phyloP scores from a whole-genome alignment of 2,888 invertebrate genomes.

The Nebria salina region DNA sequence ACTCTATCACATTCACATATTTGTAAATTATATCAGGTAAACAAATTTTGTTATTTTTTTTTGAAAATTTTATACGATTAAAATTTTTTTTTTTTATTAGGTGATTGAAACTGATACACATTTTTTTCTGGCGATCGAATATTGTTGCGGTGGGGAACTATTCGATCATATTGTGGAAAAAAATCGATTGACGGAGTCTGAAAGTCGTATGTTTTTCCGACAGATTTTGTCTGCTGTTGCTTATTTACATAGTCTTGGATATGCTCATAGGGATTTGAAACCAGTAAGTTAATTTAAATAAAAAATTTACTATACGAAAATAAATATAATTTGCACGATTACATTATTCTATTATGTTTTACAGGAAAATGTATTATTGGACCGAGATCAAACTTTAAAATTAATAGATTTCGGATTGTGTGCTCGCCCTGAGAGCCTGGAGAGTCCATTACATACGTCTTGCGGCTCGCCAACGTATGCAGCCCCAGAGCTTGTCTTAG shows the following conservation, averaged over 20 bases:
- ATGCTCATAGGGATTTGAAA: constrained; percentile 83
- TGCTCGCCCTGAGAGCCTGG: constrained; percentile 74
- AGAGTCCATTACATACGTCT: constrained; percentile 70
- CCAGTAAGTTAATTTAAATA: constrained; percentile 67
- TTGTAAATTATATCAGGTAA: constrained; percentile 77
- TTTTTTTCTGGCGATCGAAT: constrained; percentile 83
- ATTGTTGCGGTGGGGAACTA: constrained; percentile 84
- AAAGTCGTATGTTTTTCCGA: constrained; percentile 79
- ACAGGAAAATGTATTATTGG: constrained; percentile 81
- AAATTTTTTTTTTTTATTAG: constrained; percentile 51
- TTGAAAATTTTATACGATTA: background rate
- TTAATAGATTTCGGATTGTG: constrained; percentile 86
- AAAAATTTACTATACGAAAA: background rate
- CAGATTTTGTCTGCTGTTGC: constrained; percentile 83
- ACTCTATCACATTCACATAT: constrained; percentile 76
- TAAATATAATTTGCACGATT: too few species aligned
- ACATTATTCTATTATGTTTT: constrained; percentile 48
- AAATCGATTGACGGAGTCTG: constrained; percentile 74
- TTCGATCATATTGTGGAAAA: constrained; percentile 87
- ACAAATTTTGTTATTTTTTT: constrained; percentile 10
- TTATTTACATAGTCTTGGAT: constrained; percentile 78
- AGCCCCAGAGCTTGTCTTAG: constrained; percentile 73
- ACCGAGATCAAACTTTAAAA: constrained; percentile 77
- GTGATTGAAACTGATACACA: constrained; percentile 79
- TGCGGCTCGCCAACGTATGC: constrained; percentile 84